These are phyloP conservation scores for Leuciscus waleckii DNA, from an alignment of 2,797 vertebrate species.

Conservation along the genomic window DNA sequence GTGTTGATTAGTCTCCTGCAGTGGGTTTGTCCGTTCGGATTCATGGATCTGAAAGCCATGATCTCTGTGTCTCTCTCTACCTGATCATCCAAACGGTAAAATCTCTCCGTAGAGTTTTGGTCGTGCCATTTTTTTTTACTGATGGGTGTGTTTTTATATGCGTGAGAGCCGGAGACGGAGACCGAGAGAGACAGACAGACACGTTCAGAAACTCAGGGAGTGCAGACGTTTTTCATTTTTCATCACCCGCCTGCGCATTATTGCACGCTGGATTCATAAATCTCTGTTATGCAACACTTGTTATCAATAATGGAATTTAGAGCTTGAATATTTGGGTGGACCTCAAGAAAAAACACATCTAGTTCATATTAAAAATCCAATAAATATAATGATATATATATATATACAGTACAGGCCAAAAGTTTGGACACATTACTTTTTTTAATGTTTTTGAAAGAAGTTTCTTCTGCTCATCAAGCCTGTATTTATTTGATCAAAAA, in stretches of 20 bases:
- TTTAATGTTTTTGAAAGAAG: too few species aligned
- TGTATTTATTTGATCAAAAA: too few species aligned
- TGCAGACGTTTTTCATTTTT: not conserved
- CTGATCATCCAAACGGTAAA: not conserved
- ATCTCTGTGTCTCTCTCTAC: conserved; percentile 11
- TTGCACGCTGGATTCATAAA: not conserved
- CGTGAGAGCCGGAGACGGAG: not conserved
- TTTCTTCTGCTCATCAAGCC: too few species aligned
- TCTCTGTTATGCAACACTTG: not conserved
- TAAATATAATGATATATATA: not conserved
- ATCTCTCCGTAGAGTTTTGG: not conserved
- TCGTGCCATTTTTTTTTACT: not conserved
- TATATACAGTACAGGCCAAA: too few species aligned
- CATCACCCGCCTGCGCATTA: not conserved
- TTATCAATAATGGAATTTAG: not conserved
- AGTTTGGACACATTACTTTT: too few species aligned
- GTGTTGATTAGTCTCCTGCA: conserved; percentile 1
- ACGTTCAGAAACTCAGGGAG: conserved; percentile 56
- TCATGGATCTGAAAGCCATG: conserved; percentile 40
- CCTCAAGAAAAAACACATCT: not conserved
- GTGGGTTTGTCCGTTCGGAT: conserved; percentile 30
- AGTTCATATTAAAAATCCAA: too few species aligned
- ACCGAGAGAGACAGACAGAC: conserved; percentile 9
- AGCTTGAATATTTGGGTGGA: not conserved
- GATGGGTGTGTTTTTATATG: not conserved